Conservation (phyloP, 1,140 invertebrate genomes). For the Thaumetopoea pityocampa region DNA sequence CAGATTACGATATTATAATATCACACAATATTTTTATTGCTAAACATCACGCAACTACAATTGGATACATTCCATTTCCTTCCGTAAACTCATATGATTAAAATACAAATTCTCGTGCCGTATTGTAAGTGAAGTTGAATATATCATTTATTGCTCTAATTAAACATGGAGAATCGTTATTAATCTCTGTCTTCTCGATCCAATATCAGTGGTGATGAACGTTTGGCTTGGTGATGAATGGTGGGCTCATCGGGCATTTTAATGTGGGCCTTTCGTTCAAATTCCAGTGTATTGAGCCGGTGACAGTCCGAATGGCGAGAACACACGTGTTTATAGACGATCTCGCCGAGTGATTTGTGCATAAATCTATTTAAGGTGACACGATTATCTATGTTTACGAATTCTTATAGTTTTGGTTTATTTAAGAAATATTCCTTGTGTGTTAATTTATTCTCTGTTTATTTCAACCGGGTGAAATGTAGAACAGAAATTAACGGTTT, state of each 20-base stretch:
- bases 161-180: constrained; percentile 10
- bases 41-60: too few relatives aligned
- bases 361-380: constrained; percentile 41
- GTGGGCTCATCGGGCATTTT: constrained; percentile 13
- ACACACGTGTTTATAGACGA: constrained; percentile 20
- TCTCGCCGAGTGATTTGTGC: constrained; percentile 39
- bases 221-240: constrained; percentile 17
- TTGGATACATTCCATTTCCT: too few relatives aligned
- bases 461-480: too few relatives aligned
- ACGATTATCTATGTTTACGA: constrained; percentile 33
- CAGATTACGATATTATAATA: too few relatives aligned
- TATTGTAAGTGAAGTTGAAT: constrained; percentile 9
- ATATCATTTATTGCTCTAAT: constrained; percentile 12
- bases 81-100: constrained; percentile 1
- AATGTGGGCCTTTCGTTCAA: constrained; percentile 23
- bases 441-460: constrained; percentile 4
- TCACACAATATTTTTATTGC: too few relatives aligned
- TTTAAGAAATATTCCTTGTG: constrained; percentile 6
- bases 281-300: constrained; percentile 25
- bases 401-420: constrained; percentile 4
- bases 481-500: too few relatives aligned
- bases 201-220: constrained; percentile 16
- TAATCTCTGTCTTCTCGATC: constrained; percentile 8
- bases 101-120: constrained; percentile 4
- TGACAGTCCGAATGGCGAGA: constrained; percentile 30